phyloP scores from a whole-genome alignment of 2,888 invertebrate species.

The Ptychoptera contaminata region DNA sequence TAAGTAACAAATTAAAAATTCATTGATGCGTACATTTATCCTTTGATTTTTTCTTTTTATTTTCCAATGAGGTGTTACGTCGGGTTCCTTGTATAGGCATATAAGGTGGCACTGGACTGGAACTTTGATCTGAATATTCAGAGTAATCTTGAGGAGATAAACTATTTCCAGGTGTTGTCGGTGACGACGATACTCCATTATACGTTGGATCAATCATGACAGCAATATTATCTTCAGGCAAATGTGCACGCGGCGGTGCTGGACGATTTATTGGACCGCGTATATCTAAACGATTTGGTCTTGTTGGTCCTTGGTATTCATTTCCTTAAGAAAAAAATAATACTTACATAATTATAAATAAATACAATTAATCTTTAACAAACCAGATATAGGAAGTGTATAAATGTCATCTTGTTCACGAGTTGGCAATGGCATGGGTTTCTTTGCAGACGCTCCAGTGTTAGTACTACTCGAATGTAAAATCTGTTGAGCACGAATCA shows the following conservation, averaged over 20 bases:
- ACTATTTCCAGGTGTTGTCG: constrained; percentile 18
- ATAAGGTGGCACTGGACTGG: constrained; percentile 46
- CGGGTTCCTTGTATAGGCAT: constrained; percentile 67
- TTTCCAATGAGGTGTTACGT: constrained; percentile 46
- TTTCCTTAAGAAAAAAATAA: not conserved
- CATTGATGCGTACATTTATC: constrained; percentile 48
- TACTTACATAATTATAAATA: no score
- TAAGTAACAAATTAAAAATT: constrained; percentile 5
- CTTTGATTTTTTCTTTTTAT: constrained; percentile 38
- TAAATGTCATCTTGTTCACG: constrained; percentile 26
- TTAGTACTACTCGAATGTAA: constrained; percentile 8
- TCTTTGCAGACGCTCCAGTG: not conserved
- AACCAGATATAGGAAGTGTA: constrained; percentile 27
- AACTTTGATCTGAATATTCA: constrained; percentile 31
- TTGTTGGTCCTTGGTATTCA: constrained; percentile 2
- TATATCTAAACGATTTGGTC: constrained; percentile 9
- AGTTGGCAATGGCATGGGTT: constrained; percentile 1
- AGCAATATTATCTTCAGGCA: constrained; percentile 37
- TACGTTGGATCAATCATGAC: constrained; percentile 53
- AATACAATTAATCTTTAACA: constrained; percentile 11
- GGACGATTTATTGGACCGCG: constrained; percentile 8
- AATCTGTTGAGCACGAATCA: constrained; percentile 26
- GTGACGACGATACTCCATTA: constrained; percentile 14
- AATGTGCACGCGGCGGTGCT: constrained; percentile 5
- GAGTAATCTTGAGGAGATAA: constrained; percentile 10